Conservation (phyloP, 1,140 invertebrate genomes). For the Drosophila lowei region DNA sequence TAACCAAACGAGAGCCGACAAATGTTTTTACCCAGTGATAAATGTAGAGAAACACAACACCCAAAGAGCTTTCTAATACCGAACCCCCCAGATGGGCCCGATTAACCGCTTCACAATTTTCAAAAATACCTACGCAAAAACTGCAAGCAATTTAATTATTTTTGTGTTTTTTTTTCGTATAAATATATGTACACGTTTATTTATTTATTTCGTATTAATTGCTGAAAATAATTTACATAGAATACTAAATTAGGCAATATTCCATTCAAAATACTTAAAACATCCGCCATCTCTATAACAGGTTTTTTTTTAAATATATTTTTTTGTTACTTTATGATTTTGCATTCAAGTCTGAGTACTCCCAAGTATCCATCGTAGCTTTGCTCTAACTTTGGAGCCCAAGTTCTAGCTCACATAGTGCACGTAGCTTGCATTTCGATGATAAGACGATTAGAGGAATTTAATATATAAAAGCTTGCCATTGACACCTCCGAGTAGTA, state of each 20-base stretch:
- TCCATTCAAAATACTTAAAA: neutral
- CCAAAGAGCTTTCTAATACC: slow-evolving; percentile 33
- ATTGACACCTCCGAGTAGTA: slow-evolving; percentile 55
- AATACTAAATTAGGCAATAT: slow-evolving; percentile 17
- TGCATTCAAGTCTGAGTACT: neutral
- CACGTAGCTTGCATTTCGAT: slow-evolving; percentile 55
- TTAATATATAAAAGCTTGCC: slow-evolving; percentile 48
- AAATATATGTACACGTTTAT: slow-evolving; percentile 19
- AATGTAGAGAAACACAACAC: slow-evolving; percentile 13
- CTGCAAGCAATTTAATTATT: slow-evolving; percentile 54
- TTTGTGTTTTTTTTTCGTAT: slow-evolving; percentile 17
- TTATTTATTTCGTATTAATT: slow-evolving; percentile 24
- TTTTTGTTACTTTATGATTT: neutral
- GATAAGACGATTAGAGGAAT: slow-evolving; percentile 8
- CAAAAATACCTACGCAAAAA: slow-evolving; percentile 26
- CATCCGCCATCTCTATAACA: neutral
- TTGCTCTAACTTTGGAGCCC: slow-evolving; percentile 8
- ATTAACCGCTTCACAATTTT: slow-evolving; percentile 44
- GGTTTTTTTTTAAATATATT: neutral
- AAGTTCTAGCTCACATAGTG: slow-evolving; percentile 22
- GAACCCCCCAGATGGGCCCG: slow-evolving; percentile 27
- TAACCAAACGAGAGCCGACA: slow-evolving; percentile 67
- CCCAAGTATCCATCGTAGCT: slow-evolving; percentile 18
- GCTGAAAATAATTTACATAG: slow-evolving; percentile 29
- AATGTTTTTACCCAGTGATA: slow-evolving; percentile 48